Conservation (phyloP, 2,888 invertebrate species). For the Melikaiella ostensackeni region DNA sequence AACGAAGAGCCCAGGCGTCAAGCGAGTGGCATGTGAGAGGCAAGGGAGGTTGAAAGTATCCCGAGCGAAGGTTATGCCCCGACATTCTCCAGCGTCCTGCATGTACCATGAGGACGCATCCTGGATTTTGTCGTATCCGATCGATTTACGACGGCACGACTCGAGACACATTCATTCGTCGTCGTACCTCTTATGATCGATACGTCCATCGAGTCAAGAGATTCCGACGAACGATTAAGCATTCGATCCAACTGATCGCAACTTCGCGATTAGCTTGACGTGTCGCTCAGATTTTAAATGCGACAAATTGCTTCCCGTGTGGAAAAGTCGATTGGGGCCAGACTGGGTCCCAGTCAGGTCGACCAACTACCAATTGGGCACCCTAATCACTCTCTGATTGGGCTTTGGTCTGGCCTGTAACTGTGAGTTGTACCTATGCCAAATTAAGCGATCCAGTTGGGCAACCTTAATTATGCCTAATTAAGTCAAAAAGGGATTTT, state of each 20-base stretch:
- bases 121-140: constrained; percentile 43
- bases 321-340: too few relatives aligned
- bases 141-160: constrained; percentile 48
- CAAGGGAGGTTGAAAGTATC: constrained; percentile 3
- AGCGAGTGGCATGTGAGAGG: constrained; percentile 34
- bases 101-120: constrained; percentile 46
- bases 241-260: neutral
- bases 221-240: neutral
- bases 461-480: too few relatives aligned
- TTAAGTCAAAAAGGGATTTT: too few relatives aligned
- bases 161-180: constrained; percentile 38
- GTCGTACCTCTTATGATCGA: constrained; percentile 49
- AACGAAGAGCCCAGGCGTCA: constrained; percentile 56
- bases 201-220: constrained; percentile 31
- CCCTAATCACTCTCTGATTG: too few relatives aligned
- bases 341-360: too few relatives aligned
- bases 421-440: too few relatives aligned
- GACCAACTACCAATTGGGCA: too few relatives aligned
- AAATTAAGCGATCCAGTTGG: too few relatives aligned
- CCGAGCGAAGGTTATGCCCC: constrained; percentile 47
- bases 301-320: constrained; percentile 1
- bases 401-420: too few relatives aligned
- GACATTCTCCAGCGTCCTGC: constrained; percentile 48
- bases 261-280: neutral
- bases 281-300: neutral